Evolutionary conservation across 2,888 invertebrate species (phyloP).

Genomic region (Morpho achilles): DNA sequence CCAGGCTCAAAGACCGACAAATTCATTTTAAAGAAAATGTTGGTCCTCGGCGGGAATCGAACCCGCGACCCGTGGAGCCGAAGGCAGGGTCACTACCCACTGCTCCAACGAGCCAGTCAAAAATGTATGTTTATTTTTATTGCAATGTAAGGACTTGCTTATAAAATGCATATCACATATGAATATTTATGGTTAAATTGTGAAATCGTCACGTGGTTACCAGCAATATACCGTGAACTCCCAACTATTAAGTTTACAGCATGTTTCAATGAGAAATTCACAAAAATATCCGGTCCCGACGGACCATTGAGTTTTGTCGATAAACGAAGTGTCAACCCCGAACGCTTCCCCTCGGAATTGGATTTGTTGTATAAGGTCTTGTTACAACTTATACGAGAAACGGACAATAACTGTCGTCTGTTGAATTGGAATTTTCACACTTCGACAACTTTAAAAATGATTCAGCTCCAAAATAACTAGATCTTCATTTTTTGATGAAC

Average conservation of each 20-base stretch:
- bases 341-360: conserved; percentile 12
- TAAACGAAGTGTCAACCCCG: conserved; percentile 24
- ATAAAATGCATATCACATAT: background rate
- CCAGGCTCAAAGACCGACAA: too few species aligned
- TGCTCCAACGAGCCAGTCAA: too few species aligned
- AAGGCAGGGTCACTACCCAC: too few species aligned
- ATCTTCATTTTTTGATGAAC: too few species aligned
- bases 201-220: background rate
- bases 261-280: background rate
- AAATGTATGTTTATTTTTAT: too few species aligned
- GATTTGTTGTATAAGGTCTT: conserved; percentile 3
- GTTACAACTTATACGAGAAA: background rate
- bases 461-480: too few species aligned
- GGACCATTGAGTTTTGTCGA: conserved; percentile 23
- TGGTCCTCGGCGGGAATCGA: too few species aligned
- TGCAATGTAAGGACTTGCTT: background rate
- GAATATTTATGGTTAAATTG: background rate
- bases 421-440: conserved; percentile 3
- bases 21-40: too few species aligned
- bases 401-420: conserved; percentile 1
- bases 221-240: background rate
- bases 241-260: background rate
- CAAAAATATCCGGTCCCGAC: conserved; percentile 5
- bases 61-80: too few species aligned
- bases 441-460: background rate